phyloP scores from a whole-genome alignment of 2,888 invertebrate species.

The Cheilosia scutellata region DNA sequence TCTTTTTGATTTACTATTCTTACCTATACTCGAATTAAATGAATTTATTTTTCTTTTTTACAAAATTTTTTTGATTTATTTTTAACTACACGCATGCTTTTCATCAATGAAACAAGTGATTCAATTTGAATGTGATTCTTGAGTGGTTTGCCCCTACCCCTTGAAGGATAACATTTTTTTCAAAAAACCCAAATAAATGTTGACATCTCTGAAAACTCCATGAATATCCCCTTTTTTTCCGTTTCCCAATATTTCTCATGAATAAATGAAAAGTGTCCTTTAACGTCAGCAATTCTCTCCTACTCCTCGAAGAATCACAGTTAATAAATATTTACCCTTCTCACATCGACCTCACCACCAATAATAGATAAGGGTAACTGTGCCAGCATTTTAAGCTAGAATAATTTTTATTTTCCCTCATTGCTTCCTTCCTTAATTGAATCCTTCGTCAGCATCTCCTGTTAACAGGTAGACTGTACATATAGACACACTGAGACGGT shows the following conservation, averaged over 20 bases:
- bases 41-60: background rate
- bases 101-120: conserved; percentile 1
- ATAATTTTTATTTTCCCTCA: conserved; percentile 53
- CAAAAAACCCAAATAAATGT: conserved; percentile 41
- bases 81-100: background rate
- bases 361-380: conserved; percentile 51
- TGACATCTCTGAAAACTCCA: conserved; percentile 18
- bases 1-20: background rate
- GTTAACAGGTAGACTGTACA: conserved; percentile 42
- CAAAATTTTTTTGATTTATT: no score
- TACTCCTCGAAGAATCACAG: conserved; percentile 49
- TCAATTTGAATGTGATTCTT: conserved; percentile 3
- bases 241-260: conserved; percentile 62
- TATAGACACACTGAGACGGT: background rate
- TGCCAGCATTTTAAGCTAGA: conserved; percentile 61
- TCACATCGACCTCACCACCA: conserved; percentile 41
- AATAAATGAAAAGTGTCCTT: conserved; percentile 72
- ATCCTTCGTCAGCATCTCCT: conserved; percentile 63
- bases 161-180: conserved; percentile 25
- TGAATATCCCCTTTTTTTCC: conserved; percentile 8
- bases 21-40: background rate
- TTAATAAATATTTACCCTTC: conserved; percentile 75
- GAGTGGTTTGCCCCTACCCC: conserved; percentile 2
- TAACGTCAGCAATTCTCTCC: background rate
- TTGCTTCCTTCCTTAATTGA: conserved; percentile 67